These are phyloP conservation scores for Junonia oenone DNA, from an alignment of 2,888 invertebrate species.

Conservation along the genomic window DNA sequence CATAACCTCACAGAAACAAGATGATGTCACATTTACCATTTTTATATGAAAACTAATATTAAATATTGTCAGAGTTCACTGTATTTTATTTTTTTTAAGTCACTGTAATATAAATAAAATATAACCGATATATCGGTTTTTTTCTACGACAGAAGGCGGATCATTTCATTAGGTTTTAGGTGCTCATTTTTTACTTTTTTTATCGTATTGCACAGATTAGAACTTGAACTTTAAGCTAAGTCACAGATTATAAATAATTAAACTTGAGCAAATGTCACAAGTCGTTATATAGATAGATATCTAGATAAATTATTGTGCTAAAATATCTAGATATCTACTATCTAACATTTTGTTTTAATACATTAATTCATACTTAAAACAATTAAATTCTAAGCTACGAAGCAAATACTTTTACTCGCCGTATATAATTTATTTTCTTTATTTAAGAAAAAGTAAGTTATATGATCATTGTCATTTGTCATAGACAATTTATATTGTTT, in stretches of 20 bases:
- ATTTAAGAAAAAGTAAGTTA: no score
- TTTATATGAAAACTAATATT: constrained; percentile 28
- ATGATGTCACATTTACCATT: constrained; percentile 24
- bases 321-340: no score
- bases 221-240: neutral
- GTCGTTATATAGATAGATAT: no score
- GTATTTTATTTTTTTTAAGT: constrained; percentile 31
- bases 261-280: no score
- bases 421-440: no score
- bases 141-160: constrained; percentile 46
- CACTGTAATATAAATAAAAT: constrained; percentile 36
- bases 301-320: no score
- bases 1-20: constrained; percentile 47
- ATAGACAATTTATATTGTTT: constrained; percentile 30
- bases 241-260: neutral
- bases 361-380: no score
- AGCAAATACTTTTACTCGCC: no score
- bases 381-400: no score
- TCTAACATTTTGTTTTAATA: no score
- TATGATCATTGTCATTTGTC: constrained; percentile 16
- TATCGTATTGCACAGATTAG: neutral
- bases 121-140: constrained; percentile 42
- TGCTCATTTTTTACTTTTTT: constrained; percentile 14
- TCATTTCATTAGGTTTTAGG: constrained; percentile 32
- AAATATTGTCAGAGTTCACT: constrained; percentile 5